Evolutionary conservation across 2,797 vertebrate genomes (phyloP).

Genomic region (Pseudopleuronectes americanus): DNA sequence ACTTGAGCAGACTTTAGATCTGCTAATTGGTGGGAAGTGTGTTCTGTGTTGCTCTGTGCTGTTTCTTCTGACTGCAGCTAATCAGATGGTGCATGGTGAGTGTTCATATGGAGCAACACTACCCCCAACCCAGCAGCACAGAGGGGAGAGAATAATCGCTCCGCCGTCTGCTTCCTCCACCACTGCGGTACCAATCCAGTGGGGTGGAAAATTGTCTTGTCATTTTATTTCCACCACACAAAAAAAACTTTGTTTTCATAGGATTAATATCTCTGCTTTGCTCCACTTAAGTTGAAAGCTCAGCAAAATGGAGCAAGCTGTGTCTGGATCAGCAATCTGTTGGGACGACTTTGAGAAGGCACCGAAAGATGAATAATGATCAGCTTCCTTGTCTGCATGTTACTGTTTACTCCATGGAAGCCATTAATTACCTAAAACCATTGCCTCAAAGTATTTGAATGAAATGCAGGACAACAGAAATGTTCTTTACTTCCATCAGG

Average conservation of each 20-base stretch:
- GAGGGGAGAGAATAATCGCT: conserved; percentile 29
- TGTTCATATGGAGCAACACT: conserved; percentile 8
- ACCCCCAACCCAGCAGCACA: conserved; percentile 8
- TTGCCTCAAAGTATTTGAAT: conserved; percentile 17
- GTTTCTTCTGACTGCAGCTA: conserved; percentile 28
- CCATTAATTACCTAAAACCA: conserved; percentile 57
- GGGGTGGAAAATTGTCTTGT: conserved; percentile 97
- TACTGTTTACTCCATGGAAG: conserved; percentile 65
- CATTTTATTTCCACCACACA: conserved; percentile 87
- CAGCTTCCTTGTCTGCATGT: conserved; percentile 78
- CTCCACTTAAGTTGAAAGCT: conserved; percentile 93
- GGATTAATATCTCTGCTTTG: conserved; percentile 95
- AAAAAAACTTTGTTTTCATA: conserved; percentile 90
- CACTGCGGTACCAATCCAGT: conserved; percentile 88
- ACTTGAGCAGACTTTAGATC: conserved; percentile 6
- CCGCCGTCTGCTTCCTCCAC: conserved; percentile 74
- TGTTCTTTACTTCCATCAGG: conserved; percentile 41
- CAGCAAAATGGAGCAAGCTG: conserved; percentile 88
- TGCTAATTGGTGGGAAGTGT: conserved; percentile 9
- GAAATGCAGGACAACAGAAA: conserved; percentile 42
- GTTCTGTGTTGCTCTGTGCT: neutral
- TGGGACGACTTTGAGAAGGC: conserved; percentile 58
- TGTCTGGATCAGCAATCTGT: conserved; percentile 75
- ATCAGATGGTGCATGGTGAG: conserved; percentile 40
- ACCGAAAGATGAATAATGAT: conserved; percentile 88